Evolutionary conservation across 1,140 invertebrate genomes (phyloP), one percentile per base, ranked within the genome.

Genomic region (Temnothorax longispinosus): DNA sequence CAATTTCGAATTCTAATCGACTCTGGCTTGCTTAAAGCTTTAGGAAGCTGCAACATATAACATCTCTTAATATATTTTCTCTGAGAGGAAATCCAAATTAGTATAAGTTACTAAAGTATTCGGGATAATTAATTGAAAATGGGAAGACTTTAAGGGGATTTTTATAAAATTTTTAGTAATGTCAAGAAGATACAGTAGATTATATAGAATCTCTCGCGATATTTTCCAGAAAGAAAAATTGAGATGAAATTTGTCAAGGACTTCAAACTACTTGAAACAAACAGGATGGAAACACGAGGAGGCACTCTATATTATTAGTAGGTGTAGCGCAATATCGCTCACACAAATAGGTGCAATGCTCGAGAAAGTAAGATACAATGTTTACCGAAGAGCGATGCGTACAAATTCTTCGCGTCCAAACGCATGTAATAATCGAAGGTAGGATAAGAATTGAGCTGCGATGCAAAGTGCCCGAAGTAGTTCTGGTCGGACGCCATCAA

Each of bases 381-480:
- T 90, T 90, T 90, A 90, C 89, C 89, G 13, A 90, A 81, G 32
- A 88, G 41, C 54, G 89, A 82, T 15, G 86, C 56, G 41, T 35
- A 67, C 41, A 64, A 32, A 32, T 65, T 78, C 76, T 88, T 85
- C 56, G 72, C 56, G 18, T 87, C 72, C 58, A 77, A 86, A 54
- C 47, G 88, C 62, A 77, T 72, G 74, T 89, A 77, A 81, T 75
- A 86, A 56, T 87, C n/a, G 52, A 77, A 69, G 44, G 62, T 67
- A 32, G 64, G 21, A 41, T 89, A 89, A 38, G 91, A 84, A 72
- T 87, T 86, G 38, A 84, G 71, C 1, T 88, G 81, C 3, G 76
- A 87, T 74, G 78, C 13, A 13, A 87, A 52, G 67, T 89, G 72
- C 64, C 64, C 69, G 11, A 85, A 85, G 62, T 89, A 88, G 58